Evolutionary conservation across 2,113 vertebrate genomes (phyloP).

Genomic region (Anhinga rufa): DNA sequence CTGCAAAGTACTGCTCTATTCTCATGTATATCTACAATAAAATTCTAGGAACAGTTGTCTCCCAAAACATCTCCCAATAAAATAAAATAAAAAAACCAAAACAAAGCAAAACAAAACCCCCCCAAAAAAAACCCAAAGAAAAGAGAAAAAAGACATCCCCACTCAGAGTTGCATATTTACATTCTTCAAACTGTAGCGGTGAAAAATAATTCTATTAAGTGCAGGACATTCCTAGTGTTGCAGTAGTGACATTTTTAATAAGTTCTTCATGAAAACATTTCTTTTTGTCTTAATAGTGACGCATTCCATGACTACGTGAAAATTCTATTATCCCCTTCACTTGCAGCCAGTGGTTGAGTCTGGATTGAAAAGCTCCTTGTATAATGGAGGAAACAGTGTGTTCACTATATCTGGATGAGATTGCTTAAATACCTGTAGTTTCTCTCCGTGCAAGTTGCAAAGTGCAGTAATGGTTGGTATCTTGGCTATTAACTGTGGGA

Average conservation of each 20-base stretch:
- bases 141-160: conserved; percentile 85
- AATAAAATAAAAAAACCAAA: conserved; percentile 61
- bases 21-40: conserved; percentile 93
- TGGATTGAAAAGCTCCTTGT: conserved; percentile 99
- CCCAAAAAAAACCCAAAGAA: conserved; percentile 64
- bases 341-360: conserved; percentile 94
- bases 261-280: conserved; percentile 80
- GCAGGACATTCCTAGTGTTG: conserved; percentile 99
- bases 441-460: conserved; percentile 97
- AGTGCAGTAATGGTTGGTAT: conserved; percentile 96
- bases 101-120: conserved; percentile 66
- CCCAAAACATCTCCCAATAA: conserved; percentile 72
- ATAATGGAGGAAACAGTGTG: conserved; percentile 95
- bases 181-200: conserved; percentile 99
- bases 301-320: conserved; percentile 73
- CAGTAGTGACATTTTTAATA: conserved; percentile 80
- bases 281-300: conserved; percentile 76
- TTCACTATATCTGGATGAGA: conserved; percentile 98
- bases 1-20: conserved; percentile 91
- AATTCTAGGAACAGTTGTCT: conserved; percentile 85
- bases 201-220: conserved; percentile 94
- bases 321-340: conserved; percentile 80
- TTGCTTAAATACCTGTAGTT: conserved; percentile 98
- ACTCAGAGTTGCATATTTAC: conserved; percentile 91
- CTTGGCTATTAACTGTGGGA: conserved; percentile 91